A percentile compares a stretch with the other conserved stretches of the same genome.
Evolutionary conservation across 2,113 vertebrate genomes (phyloP).

Genomic region (Cinclus mexicanus): DNA sequence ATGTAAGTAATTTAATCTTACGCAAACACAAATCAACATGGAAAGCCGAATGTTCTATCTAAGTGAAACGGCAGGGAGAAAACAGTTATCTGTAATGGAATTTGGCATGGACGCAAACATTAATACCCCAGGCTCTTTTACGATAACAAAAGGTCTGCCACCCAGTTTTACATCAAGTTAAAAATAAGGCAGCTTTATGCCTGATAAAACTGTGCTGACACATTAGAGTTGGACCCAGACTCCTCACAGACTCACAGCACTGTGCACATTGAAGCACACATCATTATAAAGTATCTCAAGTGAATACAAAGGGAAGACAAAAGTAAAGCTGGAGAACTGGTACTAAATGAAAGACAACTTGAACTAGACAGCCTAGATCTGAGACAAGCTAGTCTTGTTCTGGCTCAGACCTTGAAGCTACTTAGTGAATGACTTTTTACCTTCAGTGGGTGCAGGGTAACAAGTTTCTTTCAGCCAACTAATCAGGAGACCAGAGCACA

Average conservation of each 20-base stretch:
- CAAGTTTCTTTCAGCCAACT: neutral
- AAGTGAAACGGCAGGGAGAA: neutral
- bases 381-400: neutral
- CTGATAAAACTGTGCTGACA: neutral
- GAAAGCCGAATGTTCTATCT: neutral
- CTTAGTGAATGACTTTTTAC: neutral
- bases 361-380: neutral
- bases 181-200: neutral
- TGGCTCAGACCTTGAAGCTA: neutral
- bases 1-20: neutral
- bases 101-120: neutral
- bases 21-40: neutral
- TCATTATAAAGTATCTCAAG: neutral
- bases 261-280: rapidly evolving
- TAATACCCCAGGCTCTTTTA: neutral
- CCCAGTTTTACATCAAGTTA: neutral
- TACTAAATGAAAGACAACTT: neutral
- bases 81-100: neutral
- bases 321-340: neutral
- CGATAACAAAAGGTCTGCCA: neutral
- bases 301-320: neutral
- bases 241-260: neutral
- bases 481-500: neutral
- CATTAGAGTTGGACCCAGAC: neutral
- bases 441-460: neutral